Base-by-base conservation (phyloP, 2,113 vertebrate species). In the Caloenas nicobarica region DNA sequence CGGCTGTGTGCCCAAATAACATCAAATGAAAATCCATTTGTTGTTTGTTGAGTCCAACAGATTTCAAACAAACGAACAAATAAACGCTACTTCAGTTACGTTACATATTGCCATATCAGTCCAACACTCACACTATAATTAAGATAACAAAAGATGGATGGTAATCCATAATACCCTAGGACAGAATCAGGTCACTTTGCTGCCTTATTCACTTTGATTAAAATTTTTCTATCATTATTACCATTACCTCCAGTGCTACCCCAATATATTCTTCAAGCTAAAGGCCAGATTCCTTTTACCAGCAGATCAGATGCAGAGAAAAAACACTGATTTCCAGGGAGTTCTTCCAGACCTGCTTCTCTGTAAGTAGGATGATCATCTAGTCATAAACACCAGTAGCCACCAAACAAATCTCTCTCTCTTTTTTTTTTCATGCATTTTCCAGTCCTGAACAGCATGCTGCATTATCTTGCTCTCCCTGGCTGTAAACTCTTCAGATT, bases 241-340 rank as follows among this genome's bases (percentile, higher is more conserved):
- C 5, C 46, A 62, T 69, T 88, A 69, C 71, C 64, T 90, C 42
- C 34, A 53, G 53, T 15, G 29, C 68, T 70, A 33, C 40, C 42
- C 46, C 60, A 48, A 44, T 4, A 33, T 6, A 33, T 46, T 33
- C 54, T 46, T 53, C 80, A 50, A 57, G 44, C 61, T 71, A 62
- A 81, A 74, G 28, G 31, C 44, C 92, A 81, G 38, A 40, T 91
- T 68, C 51, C 84, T 60, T 93, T 91, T 68, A 83, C 72, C 68
- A 62, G 79, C 36, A 68, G 56, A 70, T 36, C 8, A 51, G 61
- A 68, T 23, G 66, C 90, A 86, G 68, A 88, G 60, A 40, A 95
- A 93, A 95, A 40, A 69, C 62, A 61, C 92, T 31, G 89, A 94
- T 73, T 95, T 65, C 56, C 65, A 94, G 61, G 91, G 95, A 95